Evolutionary conservation across 2,797 vertebrate genomes (phyloP), one percentile per base, ranked within the genome.

Genomic region (Anguilla pacifica): DNA sequence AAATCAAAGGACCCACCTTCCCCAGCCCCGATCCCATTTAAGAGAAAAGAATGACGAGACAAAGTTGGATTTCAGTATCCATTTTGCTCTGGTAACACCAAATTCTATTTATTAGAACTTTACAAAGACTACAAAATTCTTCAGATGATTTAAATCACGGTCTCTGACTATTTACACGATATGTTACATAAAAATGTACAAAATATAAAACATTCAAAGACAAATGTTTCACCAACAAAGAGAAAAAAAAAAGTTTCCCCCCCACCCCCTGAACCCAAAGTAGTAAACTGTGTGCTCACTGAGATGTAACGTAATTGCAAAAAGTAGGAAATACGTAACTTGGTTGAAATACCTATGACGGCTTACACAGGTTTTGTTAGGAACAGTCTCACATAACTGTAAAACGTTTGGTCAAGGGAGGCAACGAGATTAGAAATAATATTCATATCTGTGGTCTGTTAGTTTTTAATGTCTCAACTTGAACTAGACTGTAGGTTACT

Each of bases 141-240:
- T 96, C 97, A 97, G 97, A 98, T 99, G 98, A 98, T 97, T 98
- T 98, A 97, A 98, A 98, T 97, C 97, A 98, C 97, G 97, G 96
- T 97, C 97, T 99, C 97, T 98, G 96, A 96, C 96, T 99, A 99
- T 99, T 98, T 99, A 99, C 98, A 99, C 95, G 96, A 97, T 99
- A 99, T 99, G 97, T 99, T 99, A 99, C 98, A 99, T 99, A 98
- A 97, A 98, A 99, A 99, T 99, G 98, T 99, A 99, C 98, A 99
- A 99, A 99, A 99, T 99, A 99, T 98, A 99, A 99, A 99, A 99
- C 98, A 98, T 98, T 95, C 97, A 99, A 97, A 97, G 97, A 99
- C 98, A 97, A 97, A 99, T 98, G 98, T 97, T 98, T 97, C 97
- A 98, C 97, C 96, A 96, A 96, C 97, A 94, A 90, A 89, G 92